Base-by-base conservation (phyloP, 2,888 invertebrate species). In the Pachymerium ferrugineum region DNA sequence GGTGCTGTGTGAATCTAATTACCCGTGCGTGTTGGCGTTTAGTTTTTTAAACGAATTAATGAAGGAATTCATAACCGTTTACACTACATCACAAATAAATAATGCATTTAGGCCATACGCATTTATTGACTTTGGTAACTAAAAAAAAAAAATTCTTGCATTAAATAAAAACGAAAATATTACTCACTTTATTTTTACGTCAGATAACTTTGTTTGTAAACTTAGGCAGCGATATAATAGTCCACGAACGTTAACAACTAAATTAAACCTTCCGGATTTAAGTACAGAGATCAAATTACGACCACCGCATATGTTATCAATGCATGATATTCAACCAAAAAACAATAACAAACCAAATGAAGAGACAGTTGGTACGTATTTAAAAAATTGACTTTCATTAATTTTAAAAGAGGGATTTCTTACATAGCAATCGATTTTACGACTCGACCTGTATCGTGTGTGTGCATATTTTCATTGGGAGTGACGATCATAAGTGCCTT, bases 101-200 rank as follows among this genome's bases (percentile, higher is more conserved):
- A 78, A 79, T 70, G 81, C 81, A 16, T 79, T 81, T 67, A 78
- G 85, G 73, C 84, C 84, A 0, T 85, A 84, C 77, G 80, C 81
- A 62, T 82, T 84, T 74, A 83, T 84, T 74, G 82, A 83, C 76
- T 84, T 84, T 80, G 84, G 84, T 84, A 79, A 78, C 80, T 77
- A 28, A 19, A 29, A 6, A 25, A 54, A 31, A 16, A 5, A n/a
- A 42, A 6, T 4, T 1, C 19, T 1, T 1, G 1, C 5, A 67
- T 4, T 12, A 35, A 35, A 12, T 35, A 8, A 35, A 35, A 12
- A 35, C 10, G 35, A 35, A 12, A 35, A 35, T 8, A 35, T 12
- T 8, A 14, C 8, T 16, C 16, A 16, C 19, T 62, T 10, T 14
- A 62, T 28, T 68, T 71, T 54, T 75, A n/a, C 76, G 77, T 14